These are phyloP conservation scores for Helicolenus hilgendorfi DNA, from an alignment of 2,797 vertebrate genomes.

Conservation along the genomic window DNA sequence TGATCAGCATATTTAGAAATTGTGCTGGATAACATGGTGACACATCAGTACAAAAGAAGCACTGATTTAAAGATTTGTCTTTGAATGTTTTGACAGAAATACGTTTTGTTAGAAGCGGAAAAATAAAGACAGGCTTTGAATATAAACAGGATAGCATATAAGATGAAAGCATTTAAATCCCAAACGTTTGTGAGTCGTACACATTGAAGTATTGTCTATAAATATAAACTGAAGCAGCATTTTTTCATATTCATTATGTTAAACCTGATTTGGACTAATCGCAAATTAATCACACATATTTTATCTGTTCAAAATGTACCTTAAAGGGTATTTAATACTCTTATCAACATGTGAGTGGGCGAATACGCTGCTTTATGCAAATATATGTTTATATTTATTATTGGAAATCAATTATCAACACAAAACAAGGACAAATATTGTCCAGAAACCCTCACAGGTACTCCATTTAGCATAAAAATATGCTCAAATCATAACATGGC, in stretches of 20 bases:
- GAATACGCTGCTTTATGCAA: too few relatives aligned
- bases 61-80: background rate
- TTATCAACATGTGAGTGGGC: too few relatives aligned
- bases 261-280: background rate
- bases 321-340: too few relatives aligned
- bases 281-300: too few relatives aligned
- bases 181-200: background rate
- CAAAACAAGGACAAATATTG: too few relatives aligned
- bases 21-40: background rate
- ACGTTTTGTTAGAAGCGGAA: background rate
- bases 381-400: too few relatives aligned
- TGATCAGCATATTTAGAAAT: background rate
- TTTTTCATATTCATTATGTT: background rate
- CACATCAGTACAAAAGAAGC: background rate
- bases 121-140: background rate
- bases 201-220: background rate
- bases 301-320: too few relatives aligned
- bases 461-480: too few relatives aligned
- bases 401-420: too few relatives aligned
- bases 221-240: background rate
- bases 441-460: too few relatives aligned
- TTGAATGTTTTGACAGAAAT: background rate
- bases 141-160: background rate
- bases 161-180: background rate
- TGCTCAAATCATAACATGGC: too few relatives aligned